Evolutionary conservation across 2,113 vertebrate genomes (phyloP), one percentile per base, ranked within the genome.

Genomic region (Chaetura pelagica): DNA sequence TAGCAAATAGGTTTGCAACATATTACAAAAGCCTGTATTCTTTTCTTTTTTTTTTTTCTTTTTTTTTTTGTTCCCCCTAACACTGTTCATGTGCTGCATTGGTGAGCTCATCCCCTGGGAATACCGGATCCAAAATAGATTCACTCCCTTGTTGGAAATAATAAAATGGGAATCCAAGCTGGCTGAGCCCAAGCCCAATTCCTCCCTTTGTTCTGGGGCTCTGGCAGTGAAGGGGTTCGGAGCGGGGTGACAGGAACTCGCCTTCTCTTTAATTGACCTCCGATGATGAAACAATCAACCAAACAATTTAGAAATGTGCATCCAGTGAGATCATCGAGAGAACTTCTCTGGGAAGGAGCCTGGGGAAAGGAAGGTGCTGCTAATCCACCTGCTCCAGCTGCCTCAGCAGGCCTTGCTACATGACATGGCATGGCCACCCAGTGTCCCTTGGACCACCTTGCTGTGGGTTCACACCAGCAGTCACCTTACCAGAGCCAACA

Each of bases 81-180:
- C 51, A 49, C 42, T 76, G 81, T 93, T 96, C 55, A 38, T 91
- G 78, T 3, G 9, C 74, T 74, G 67, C 0, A 0, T 78, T 0
- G 2, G 72, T 93, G 64, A 97, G 68, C 75, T 90, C 59, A 89
- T 85, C 95, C 73, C 84, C 55, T 74, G 96, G 92, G 96, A 96
- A 67, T 59, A 92, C 91, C 0, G 4, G 64, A 52, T 97, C 73
- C 96, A 95, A 95, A 97, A 96, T 93, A 96, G 91, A 94, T 77
- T 87, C 1, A 27, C 81, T 96, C 91, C 68, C 91, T 90, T 71
- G 90, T 93, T 95, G 75, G 87, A 96, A 95, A 96, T 83, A 93
- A 74, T 73, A 87, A 88, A 96, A 97, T 95, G 96, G 93, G 94
- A 96, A 97, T 96, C 35, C 93, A 97, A 97, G 95, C 96, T 96